Percentiles rank a stretch among this genome's conserved stretches.
These are phyloP conservation scores for Anneissia japonica DNA, from an alignment of 35 echinoderm and acorn worm genomes.

Conservation along the genomic window DNA sequence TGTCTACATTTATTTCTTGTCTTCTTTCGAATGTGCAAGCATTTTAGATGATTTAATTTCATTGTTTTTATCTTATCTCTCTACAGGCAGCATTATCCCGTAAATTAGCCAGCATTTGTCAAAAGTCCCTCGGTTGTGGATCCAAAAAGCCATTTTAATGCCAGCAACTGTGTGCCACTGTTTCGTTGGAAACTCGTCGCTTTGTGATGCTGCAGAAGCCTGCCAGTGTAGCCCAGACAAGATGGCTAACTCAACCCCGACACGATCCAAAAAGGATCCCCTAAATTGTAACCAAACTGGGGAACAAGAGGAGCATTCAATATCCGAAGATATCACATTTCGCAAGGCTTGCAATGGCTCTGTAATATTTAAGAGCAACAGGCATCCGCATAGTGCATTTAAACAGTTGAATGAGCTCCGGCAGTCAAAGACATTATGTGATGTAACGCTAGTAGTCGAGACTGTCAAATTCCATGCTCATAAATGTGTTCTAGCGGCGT, in stretches of 20 bases:
- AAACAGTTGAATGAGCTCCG: constrained; percentile 71
- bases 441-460: constrained; percentile 74
- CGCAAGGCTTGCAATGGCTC: constrained; percentile 25
- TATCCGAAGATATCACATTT: neutral
- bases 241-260: neutral
- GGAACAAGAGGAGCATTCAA: neutral
- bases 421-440: constrained; percentile 63
- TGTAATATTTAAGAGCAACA: constrained; percentile 58
- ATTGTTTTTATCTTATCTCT: neutral
- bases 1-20: no score
- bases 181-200: neutral
- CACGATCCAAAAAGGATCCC: neutral
- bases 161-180: neutral
- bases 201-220: neutral
- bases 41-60: neutral
- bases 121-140: neutral
- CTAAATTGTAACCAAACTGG: neutral
- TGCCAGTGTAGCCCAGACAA: neutral
- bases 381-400: constrained; percentile 72
- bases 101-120: neutral
- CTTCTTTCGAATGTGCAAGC: no score
- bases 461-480: constrained; percentile 77
- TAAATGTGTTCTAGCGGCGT: constrained; percentile 77
- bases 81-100: neutral
- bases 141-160: neutral